Evolutionary conservation across 2,888 invertebrate species (phyloP).

Genomic region (Noctua janthe): DNA sequence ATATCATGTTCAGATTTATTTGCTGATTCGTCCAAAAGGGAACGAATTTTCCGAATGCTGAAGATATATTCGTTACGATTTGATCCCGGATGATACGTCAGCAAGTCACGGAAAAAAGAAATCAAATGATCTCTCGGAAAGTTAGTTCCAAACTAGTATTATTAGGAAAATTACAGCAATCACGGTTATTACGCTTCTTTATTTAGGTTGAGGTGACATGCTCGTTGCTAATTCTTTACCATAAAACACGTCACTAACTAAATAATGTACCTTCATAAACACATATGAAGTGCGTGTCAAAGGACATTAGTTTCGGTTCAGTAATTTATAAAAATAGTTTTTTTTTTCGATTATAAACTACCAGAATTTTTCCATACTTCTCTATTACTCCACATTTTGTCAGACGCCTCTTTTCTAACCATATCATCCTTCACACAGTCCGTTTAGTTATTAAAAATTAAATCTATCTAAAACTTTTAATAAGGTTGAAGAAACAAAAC

Average conservation of each 20-base stretch:
- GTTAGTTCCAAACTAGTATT: conserved; percentile 57
- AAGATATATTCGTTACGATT: conserved; percentile 68
- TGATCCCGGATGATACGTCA: conserved; percentile 69
- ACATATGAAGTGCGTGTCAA: conserved; percentile 50
- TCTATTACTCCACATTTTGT: not conserved
- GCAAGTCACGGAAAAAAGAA: conserved; percentile 69
- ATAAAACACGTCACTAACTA: conserved; percentile 45
- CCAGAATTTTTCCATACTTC: conserved; percentile 2
- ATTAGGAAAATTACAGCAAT: conserved; percentile 65
- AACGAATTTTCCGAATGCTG: conserved; percentile 60
- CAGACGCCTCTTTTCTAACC: not conserved
- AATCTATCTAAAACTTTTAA: conserved; percentile 6
- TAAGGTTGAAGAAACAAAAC: conserved; percentile 6
- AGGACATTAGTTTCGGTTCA: conserved; percentile 41
- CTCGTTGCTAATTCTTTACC: conserved; percentile 50
- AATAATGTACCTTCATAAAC: conserved; percentile 41
- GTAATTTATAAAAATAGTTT: conserved; percentile 33
- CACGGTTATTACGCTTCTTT: conserved; percentile 49
- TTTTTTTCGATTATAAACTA: not conserved
- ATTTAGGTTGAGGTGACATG: conserved; percentile 48
- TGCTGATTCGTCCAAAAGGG: conserved; percentile 69
- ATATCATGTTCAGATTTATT: conserved; percentile 64
- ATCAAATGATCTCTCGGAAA: conserved; percentile 64
- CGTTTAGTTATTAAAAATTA: not conserved
- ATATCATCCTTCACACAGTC: not conserved